phyloP scores from a whole-genome alignment of 2,797 vertebrate genomes.

The Choloepus didactylus region DNA sequence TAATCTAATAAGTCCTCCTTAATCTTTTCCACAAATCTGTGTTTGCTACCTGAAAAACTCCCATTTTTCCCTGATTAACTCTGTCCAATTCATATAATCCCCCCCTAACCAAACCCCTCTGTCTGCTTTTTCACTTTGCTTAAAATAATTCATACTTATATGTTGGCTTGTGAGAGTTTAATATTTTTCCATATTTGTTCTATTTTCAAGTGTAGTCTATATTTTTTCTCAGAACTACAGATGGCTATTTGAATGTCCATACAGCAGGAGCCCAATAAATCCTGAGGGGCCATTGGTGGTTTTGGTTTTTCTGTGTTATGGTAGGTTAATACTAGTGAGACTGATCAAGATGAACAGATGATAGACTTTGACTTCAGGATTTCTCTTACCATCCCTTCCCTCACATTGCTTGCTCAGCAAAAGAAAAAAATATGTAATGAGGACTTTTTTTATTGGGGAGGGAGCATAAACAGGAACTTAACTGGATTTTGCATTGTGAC shows the following conservation, averaged over 20 bases:
- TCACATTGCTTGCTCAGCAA: background rate
- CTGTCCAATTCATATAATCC: background rate
- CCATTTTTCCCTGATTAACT: background rate
- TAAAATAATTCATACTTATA: background rate
- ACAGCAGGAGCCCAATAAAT: slow-evolving; percentile 5
- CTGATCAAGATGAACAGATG: background rate
- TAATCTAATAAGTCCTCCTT: slow-evolving; percentile 12
- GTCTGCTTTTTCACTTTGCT: background rate
- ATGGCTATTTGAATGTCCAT: background rate
- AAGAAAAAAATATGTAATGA: background rate
- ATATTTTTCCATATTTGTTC: background rate
- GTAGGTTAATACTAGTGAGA: background rate
- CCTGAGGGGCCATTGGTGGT: background rate
- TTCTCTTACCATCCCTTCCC: slow-evolving; percentile 15
- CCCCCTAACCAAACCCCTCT: background rate
- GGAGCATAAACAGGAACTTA: background rate
- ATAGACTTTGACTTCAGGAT: background rate
- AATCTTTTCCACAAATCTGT: background rate
- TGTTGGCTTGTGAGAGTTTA: background rate
- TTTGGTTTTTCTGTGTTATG: background rate
- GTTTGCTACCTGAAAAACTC: background rate
- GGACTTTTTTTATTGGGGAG: background rate
- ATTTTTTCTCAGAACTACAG: slow-evolving; percentile 42
- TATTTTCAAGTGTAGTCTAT: background rate
- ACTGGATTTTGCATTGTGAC: background rate